Conservation (phyloP, 2,797 vertebrate species). For the Oophaga sylvatica region DNA sequence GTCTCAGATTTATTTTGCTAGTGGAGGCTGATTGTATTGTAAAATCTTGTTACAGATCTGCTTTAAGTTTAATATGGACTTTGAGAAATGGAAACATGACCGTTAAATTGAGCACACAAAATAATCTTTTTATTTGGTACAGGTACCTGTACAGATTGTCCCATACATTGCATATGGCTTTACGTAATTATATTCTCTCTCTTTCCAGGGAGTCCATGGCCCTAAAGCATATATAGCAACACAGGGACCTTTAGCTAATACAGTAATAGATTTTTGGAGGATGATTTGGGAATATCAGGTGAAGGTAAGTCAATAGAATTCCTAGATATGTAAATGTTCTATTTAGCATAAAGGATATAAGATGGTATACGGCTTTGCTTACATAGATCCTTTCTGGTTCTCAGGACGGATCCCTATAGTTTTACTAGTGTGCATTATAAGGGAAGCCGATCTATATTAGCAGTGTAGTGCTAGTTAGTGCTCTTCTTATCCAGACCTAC, state of each 20-base stretch:
- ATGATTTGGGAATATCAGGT: constrained; percentile 98
- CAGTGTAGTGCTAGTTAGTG: neutral
- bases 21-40: too few relatives aligned
- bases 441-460: neutral
- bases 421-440: neutral
- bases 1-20: too few relatives aligned
- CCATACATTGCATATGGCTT: neutral
- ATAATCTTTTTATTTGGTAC: too few relatives aligned
- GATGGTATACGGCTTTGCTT: neutral
- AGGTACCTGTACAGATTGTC: too few relatives aligned
- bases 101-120: too few relatives aligned
- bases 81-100: too few relatives aligned
- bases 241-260: constrained; percentile 93
- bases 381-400: neutral
- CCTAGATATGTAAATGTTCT: neutral
- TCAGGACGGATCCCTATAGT: too few relatives aligned
- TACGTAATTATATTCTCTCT: neutral
- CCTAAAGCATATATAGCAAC: constrained; percentile 95
- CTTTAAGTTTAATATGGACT: too few relatives aligned
- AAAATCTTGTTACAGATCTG: too few relatives aligned
- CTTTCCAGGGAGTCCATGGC: constrained; percentile 86
- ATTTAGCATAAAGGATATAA: neutral
- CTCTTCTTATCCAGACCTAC: neutral
- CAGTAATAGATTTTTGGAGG: constrained; percentile 97
- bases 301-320: constrained; percentile 79